These are phyloP conservation scores for Helicoverpa armigera DNA, from an alignment of 1,140 invertebrate species.

Conservation along the genomic window DNA sequence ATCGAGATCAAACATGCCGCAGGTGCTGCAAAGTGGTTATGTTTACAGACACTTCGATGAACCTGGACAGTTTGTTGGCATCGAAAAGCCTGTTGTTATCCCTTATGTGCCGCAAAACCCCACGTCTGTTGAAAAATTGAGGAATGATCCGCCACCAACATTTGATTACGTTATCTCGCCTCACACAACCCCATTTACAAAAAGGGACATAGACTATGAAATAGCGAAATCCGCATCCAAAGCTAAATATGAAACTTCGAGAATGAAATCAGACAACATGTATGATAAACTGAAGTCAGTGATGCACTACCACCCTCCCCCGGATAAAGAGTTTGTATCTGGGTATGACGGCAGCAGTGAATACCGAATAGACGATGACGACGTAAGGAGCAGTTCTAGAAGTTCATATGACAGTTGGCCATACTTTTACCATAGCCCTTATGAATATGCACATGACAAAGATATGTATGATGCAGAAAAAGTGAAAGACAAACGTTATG, in stretches of 20 bases:
- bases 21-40: constrained; percentile 55
- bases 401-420: constrained; percentile 70
- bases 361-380: constrained; percentile 69
- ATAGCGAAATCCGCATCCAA: constrained; percentile 49
- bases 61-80: constrained; percentile 44
- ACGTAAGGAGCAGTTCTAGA: constrained; percentile 68
- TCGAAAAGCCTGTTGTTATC: neutral
- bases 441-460: constrained; percentile 69
- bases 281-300: constrained; percentile 60
- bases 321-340: constrained; percentile 18
- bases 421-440: constrained; percentile 66
- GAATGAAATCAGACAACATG: constrained; percentile 51
- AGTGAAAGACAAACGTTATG: constrained; percentile 72
- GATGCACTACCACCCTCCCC: constrained; percentile 56
- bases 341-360: constrained; percentile 53
- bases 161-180: neutral
- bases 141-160: neutral
- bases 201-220: constrained; percentile 51
- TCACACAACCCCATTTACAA: constrained; percentile 10
- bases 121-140: neutral
- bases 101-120: neutral
- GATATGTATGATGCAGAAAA: constrained; percentile 64
- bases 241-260: constrained; percentile 50
- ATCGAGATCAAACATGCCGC: constrained; percentile 61
- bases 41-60: constrained; percentile 59